A percentile compares a stretch with the other conserved stretches of the same genome.
Evolutionary conservation across 1,140 invertebrate genomes (phyloP).

Genomic region (Coelopa frigida): DNA sequence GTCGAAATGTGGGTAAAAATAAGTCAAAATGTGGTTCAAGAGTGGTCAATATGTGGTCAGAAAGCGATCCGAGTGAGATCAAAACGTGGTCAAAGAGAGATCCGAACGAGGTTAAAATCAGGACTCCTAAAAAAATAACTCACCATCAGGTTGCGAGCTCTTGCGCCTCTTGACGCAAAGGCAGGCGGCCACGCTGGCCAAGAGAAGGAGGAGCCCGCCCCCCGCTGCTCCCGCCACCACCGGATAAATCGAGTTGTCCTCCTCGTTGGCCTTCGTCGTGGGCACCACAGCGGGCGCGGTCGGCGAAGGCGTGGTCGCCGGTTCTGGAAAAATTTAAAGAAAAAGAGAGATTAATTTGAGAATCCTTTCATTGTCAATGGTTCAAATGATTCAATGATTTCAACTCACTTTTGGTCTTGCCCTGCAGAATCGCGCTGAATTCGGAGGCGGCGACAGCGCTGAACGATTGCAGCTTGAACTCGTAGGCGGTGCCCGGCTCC

Average conservation of each 20-base stretch:
- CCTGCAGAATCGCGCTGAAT: conserved; percentile 72
- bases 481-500: conserved; percentile 72
- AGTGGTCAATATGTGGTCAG: too few species aligned
- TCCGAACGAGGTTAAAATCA: too few species aligned
- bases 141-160: conserved; percentile 48
- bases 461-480: conserved; percentile 88
- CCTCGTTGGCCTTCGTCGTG: conserved; percentile 22
- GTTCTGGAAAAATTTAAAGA: conserved; percentile 25
- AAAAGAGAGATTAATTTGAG: not conserved
- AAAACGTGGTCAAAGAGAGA: too few species aligned
- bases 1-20: too few species aligned
- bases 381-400: not conserved
- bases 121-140: too few species aligned
- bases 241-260: conserved; percentile 33
- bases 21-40: too few species aligned
- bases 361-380: not conserved
- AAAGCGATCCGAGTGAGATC: too few species aligned
- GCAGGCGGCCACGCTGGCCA: conserved; percentile 38
- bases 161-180: conserved; percentile 45
- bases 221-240: conserved; percentile 35
- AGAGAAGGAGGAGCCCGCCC: conserved; percentile 29
- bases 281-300: conserved; percentile 16
- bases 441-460: conserved; percentile 77
- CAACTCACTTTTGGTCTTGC: conserved; percentile 58
- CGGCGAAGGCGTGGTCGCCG: conserved; percentile 7